Evolutionary conservation across 2,797 vertebrate genomes (phyloP), one percentile per base, ranked within the genome.

Genomic region (Parambassis ranga): DNA sequence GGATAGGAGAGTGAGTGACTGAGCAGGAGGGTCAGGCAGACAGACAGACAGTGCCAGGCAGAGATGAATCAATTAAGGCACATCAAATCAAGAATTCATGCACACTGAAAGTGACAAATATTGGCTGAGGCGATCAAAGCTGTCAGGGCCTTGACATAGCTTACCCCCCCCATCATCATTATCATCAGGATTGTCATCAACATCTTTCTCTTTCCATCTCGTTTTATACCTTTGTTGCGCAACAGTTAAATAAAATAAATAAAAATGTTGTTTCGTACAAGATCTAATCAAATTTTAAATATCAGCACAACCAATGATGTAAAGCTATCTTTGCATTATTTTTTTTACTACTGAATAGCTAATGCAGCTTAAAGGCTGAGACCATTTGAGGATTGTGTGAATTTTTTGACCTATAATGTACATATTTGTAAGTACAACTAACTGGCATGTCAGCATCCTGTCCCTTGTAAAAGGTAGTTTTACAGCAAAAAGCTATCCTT

Each of bases 51-150:
- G 88, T 90, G 86, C 90, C 87, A 91, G 90, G 62, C 89, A 93
- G 93, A 92, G 92, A 90, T 91, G 93, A 96, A 96, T 95, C 95
- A 95, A 95, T 96, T 95, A 95, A 93, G 93, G 90, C 94, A 93
- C 92, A 95, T 96, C 94, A 94, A 95, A 96, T 97, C 93, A 92
- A 94, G 90, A 94, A 93, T 94, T 95, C 94, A 95, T 94, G 94
- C 92, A 89, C 90, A 91, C 91, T 91, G 90, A 93, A 94, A 94
- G 93, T 93, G 94, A 96, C 94, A 95, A 94, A 95, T 94, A 94
- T 89, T 87, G 74, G 81, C 91, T 91, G 89, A 91, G 81, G 84
- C 84, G 68, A 63, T 84, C 87, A 77, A 83, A 89, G 69, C 61
- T 81, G 88, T 71, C 78, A 65, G 68, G 49, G 81, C 62, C 60